Percentiles rank a stretch among this genome's conserved stretches.
phyloP scores from a whole-genome alignment of 2,888 invertebrate species.

The Hypselothyrea guttata region DNA sequence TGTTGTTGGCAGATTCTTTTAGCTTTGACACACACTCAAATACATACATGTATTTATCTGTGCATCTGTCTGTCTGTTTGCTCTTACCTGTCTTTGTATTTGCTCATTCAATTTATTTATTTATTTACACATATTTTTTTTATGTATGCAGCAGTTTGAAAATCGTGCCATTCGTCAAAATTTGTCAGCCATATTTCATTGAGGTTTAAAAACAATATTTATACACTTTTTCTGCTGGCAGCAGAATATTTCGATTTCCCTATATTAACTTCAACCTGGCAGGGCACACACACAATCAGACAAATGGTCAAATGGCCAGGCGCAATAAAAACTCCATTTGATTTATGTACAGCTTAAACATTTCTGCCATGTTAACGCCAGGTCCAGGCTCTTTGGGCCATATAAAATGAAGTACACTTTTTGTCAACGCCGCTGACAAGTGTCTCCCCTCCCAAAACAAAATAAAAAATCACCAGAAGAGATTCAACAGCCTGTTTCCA shows the following conservation, averaged over 20 bases:
- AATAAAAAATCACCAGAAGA: background rate
- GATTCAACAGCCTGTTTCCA: constrained; percentile 5
- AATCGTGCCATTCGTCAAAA: constrained; percentile 50
- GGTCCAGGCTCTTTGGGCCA: constrained; percentile 35
- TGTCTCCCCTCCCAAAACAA: constrained; percentile 10
- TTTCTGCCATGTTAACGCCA: constrained; percentile 59
- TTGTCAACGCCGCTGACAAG: constrained; percentile 48
- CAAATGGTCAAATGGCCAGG: constrained; percentile 50
- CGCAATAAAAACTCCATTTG: constrained; percentile 50
- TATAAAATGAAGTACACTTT: constrained; percentile 47
- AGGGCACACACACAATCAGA: constrained; percentile 42
- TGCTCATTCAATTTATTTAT: constrained; percentile 55
- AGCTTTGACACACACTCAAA: constrained; percentile 18
- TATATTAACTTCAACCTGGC: constrained; percentile 70
- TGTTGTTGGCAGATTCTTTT: constrained; percentile 6
- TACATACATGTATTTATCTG: too few species aligned
- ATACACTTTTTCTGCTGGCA: constrained; percentile 38
- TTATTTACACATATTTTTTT: constrained; percentile 58
- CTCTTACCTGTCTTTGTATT: constrained; percentile 31
- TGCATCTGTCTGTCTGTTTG: constrained; percentile 21
- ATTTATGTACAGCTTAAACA: constrained; percentile 64
- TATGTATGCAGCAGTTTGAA: background rate
- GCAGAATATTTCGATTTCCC: constrained; percentile 54
- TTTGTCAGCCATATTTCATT: constrained; percentile 63
- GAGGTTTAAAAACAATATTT: constrained; percentile 70